Conservation (phyloP, 2,888 invertebrate genomes). For the Rosalia funebris region DNA sequence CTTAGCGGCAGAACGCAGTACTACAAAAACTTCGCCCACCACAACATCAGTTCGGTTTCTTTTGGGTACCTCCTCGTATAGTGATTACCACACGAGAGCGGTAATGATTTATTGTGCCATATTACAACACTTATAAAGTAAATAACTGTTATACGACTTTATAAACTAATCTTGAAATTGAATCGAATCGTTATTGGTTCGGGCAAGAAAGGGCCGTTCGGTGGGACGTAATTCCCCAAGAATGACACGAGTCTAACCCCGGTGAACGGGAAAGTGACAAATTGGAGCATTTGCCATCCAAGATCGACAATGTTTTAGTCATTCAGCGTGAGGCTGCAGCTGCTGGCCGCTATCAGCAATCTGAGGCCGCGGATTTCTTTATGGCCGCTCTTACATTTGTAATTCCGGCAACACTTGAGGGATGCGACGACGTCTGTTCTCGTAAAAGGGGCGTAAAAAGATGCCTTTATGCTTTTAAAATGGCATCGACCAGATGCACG, state of each 20-base stretch:
- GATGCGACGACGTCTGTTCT: constrained; percentile 48
- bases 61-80: too few species aligned
- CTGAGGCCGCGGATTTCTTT: constrained; percentile 44
- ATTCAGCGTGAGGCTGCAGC: constrained; percentile 32
- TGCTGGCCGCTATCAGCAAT: constrained; percentile 49
- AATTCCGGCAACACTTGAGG: constrained; percentile 49
- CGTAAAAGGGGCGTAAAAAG: constrained; percentile 48
- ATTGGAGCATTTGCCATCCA: constrained; percentile 33
- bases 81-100: too few species aligned
- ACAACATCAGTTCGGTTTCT: too few species aligned
- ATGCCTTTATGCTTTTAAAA: constrained; percentile 51
- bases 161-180: too few species aligned
- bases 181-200: too few species aligned
- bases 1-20: too few species aligned
- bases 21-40: too few species aligned
- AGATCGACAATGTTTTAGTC: constrained; percentile 44
- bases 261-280: constrained; percentile 40
- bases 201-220: background rate
- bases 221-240: background rate
- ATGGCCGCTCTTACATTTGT: constrained; percentile 50
- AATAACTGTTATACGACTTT: too few species aligned
- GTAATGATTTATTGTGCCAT: too few species aligned
- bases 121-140: too few species aligned
- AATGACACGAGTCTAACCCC: constrained; percentile 21
- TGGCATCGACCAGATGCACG: constrained; percentile 34